These are phyloP conservation scores for Phrixothrix hirtus DNA, from an alignment of 2,888 invertebrate species.

Conservation along the genomic window DNA sequence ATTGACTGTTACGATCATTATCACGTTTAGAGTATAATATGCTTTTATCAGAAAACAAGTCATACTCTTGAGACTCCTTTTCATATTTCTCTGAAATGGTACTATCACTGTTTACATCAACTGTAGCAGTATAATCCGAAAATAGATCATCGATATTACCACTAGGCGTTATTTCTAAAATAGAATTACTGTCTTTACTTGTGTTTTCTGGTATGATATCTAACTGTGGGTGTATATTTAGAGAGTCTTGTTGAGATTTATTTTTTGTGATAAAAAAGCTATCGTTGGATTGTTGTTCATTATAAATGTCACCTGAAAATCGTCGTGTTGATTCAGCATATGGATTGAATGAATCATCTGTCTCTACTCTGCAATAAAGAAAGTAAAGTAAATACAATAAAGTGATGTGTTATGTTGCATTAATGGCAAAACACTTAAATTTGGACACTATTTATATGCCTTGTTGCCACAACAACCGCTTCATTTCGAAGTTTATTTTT, in stretches of 20 bases:
- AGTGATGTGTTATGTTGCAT: neutral
- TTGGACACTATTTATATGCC: no score
- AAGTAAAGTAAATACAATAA: neutral
- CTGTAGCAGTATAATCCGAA: conserved; percentile 10
- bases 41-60: neutral
- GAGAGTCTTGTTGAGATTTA: conserved; percentile 29
- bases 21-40: no score
- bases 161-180: conserved; percentile 39
- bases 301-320: conserved; percentile 43
- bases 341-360: conserved; percentile 43
- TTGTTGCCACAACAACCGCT: no score
- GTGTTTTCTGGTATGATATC: conserved; percentile 36
- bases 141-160: conserved; percentile 31
- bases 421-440: neutral
- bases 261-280: conserved; percentile 43
- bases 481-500: no score
- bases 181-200: conserved; percentile 17
- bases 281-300: conserved; percentile 43
- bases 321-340: conserved; percentile 42
- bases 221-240: conserved; percentile 16
- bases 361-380: conserved; percentile 27
- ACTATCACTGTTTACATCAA: neutral
- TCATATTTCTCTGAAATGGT: no score
- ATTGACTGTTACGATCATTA: no score
- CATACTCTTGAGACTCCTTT: neutral